Evolutionary conservation across 2,797 vertebrate genomes (phyloP).

Genomic region (Delichon dasypus): DNA sequence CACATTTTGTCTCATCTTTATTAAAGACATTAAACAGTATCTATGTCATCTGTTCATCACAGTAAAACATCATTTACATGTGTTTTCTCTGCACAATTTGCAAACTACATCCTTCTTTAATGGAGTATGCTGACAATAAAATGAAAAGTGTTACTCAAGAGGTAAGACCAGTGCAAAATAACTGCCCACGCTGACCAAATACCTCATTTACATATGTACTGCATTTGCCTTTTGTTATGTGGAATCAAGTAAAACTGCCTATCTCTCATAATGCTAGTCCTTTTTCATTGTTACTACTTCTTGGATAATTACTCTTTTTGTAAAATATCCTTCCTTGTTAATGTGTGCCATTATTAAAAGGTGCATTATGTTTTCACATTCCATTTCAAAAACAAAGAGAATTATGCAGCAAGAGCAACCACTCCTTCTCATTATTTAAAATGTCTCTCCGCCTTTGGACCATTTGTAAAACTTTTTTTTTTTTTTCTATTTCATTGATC

Average conservation of each 20-base stretch:
- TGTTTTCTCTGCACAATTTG: neutral
- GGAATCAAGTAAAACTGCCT: neutral
- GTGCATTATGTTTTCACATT: neutral
- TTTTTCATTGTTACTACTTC: neutral
- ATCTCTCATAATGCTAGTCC: neutral
- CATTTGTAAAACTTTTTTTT: neutral
- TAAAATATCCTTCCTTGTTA: neutral
- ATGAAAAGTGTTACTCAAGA: neutral
- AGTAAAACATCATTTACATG: neutral
- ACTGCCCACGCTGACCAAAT: neutral
- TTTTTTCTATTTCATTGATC: neutral
- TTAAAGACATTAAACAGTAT: neutral
- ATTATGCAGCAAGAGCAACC: accelerated
- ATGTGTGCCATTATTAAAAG: neutral
- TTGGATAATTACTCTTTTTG: neutral
- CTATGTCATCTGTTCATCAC: neutral
- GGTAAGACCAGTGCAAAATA: neutral
- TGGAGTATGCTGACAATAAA: neutral
- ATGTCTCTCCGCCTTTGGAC: neutral
- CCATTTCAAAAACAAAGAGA: neutral
- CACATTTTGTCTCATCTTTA: neutral
- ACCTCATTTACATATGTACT: neutral
- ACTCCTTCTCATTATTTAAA: neutral
- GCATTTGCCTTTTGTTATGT: neutral
- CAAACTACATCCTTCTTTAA: neutral